Evolutionary conservation across 2,888 invertebrate genomes (phyloP), one percentile per base, ranked within the genome.

Genomic region (Julus scandinavius): DNA sequence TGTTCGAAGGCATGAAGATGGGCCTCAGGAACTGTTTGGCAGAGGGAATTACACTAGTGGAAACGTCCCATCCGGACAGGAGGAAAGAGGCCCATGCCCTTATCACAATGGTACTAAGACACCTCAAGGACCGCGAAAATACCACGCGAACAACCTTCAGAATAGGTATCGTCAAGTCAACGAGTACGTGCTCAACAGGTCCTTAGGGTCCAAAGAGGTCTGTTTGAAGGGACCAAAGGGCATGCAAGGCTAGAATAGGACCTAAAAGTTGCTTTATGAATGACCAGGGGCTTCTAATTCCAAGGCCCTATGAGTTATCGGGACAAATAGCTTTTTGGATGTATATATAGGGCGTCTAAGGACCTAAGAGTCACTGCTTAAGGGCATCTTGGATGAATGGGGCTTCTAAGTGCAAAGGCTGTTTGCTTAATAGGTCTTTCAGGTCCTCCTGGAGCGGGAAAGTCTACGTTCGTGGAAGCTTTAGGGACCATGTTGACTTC

Each of bases 361-460:
- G n/a, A n/a, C n/a, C n/a, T n/a, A n/a, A n/a, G n/a, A n/a, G n/a
- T n/a, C n/a, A n/a, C n/a, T n/a, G n/a, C n/a, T n/a, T n/a, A n/a
- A n/a, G n/a, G n/a, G n/a, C n/a, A n/a, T n/a, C n/a, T n/a, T n/a
- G n/a, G n/a, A n/a, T n/a, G n/a, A n/a, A n/a, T n/a, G n/a, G n/a
- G n/a, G n/a, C n/a, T n/a, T n/a, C n/a, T n/a, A n/a, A n/a, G n/a
- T n/a, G n/a, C n/a, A n/a, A n/a, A n/a, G n/a, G n/a, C 29, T 6
- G 13, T 80, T 80, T 29, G 29, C 13, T 84, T 54, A 45, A 58
- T 90, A 92, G 93, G 94, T 15, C 91, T 94, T 54, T 93, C 94
- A 40, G 94, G 94, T 2, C 93, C 94, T 63, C 94, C 94, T n/a
- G 94, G 94, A n/a, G 94, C 94, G 72, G 94, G 94, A 15, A 94